A percentile compares a stretch with the other conserved stretches of the same genome.
phyloP scores from a whole-genome alignment of 1,140 invertebrate genomes.

The Argopecten irradians region DNA sequence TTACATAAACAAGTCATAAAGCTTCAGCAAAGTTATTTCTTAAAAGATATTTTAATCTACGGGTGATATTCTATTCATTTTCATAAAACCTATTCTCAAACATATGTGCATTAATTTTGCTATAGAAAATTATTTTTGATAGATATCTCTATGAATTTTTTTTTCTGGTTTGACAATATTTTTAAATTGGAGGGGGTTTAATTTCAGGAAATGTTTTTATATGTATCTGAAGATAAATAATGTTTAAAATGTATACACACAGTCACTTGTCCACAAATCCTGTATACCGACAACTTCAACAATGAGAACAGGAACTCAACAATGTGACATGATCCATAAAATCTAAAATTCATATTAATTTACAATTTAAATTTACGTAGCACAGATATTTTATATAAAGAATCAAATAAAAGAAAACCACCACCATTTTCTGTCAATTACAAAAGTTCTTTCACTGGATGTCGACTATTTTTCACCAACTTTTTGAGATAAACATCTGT shows the following conservation, averaged over 20 bases:
- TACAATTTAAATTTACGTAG: background rate
- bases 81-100: background rate
- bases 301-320: background rate
- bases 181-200: background rate
- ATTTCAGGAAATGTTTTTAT: background rate
- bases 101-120: background rate
- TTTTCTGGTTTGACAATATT: background rate
- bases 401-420: background rate
- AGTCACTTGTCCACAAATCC: background rate
- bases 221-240: background rate
- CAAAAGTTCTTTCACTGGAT: background rate
- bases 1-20: background rate
- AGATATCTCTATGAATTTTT: background rate
- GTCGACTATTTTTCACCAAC: background rate
- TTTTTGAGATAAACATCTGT: background rate
- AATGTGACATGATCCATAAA: background rate
- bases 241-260: background rate
- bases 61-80: background rate
- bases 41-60: background rate
- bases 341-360: background rate
- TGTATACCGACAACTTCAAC: background rate
- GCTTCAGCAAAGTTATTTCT: background rate
- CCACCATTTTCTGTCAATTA: background rate
- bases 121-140: background rate
- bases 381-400: background rate